Base-by-base conservation (phyloP, 2,797 vertebrate genomes). In the Pseudochirops corinnae region DNA sequence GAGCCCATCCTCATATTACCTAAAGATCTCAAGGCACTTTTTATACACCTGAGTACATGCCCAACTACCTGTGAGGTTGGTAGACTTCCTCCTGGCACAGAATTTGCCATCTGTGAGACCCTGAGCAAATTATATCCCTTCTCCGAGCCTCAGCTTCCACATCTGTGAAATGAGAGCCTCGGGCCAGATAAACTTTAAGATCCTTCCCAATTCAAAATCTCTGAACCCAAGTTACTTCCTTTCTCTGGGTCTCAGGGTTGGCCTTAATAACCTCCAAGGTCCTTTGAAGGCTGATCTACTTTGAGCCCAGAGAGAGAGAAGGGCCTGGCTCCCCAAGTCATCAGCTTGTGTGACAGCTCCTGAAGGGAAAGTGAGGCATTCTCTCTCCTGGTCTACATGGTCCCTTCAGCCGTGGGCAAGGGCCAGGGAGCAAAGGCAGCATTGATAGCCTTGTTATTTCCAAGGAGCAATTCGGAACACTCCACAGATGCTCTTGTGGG, bases 291-390 rank as follows among this genome's bases (percentile, higher is more conserved):
- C 9, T 24, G 2, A 50, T 28, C 39, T 11, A 50, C 67, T 74
- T 82, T 82, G 67, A 74, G n/a, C 74, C 21, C 18, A 50, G 74
- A 87, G 39, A 46, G 21, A 46, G 7, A 39, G 39, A 10, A 24
- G n/a, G 39, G 24, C 26, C 9, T 21, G 4, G 39, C 18, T 7
- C 0, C 31, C 58, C 16, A 11, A 6, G 6, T 0, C 5, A 26
- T 50, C 60, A 93, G 39, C 67, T 39, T 39, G n/a, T 24, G 90
- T 62, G 33, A 13, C 1, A 9, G 55, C 0, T 14, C 50, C 92
- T 13, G 39, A 56, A n/a, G 11, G 24, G 7, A 92, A 39, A 29
- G 52, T 67, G 28, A 50, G 60, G 13, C 56, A 31, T 33, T 50
- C 13, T 11, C 0, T 53, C 82, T 55, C 16, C 50, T 26, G 3